phyloP scores from a whole-genome alignment of 2,113 vertebrate species.

The Hyperopisus bebe region DNA sequence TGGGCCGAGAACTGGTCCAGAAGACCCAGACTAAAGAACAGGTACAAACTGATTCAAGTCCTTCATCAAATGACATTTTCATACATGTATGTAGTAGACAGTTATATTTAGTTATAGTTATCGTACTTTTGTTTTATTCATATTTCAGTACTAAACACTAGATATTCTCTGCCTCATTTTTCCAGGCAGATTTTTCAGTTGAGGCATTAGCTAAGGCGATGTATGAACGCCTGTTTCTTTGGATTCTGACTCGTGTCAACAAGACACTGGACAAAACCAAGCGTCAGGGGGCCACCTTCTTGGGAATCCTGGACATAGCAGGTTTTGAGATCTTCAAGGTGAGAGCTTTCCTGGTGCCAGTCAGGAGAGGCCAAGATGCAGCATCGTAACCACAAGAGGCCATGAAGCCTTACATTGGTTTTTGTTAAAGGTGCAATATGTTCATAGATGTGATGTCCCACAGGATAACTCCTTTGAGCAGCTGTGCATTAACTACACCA shows the following conservation, averaged over 20 bases:
- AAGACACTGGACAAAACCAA: slow-evolving; percentile 95
- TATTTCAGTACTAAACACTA: neutral
- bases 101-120: neutral
- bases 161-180: neutral
- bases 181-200: slow-evolving; percentile 82
- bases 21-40: slow-evolving; percentile 97
- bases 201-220: slow-evolving; percentile 92
- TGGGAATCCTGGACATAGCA: slow-evolving; percentile 94
- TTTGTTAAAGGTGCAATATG: neutral
- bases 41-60: slow-evolving; percentile 51
- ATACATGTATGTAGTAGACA: neutral
- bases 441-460: neutral
- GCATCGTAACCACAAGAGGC: neutral
- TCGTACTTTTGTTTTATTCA: neutral
- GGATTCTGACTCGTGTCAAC: slow-evolving; percentile 85
- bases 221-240: slow-evolving; percentile 87
- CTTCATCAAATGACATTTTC: neutral
- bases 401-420: neutral
- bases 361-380: neutral
- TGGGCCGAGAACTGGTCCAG: slow-evolving; percentile 88
- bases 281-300: slow-evolving; percentile 81
- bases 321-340: slow-evolving; percentile 98
- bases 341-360: neutral
- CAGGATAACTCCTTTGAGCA: slow-evolving; percentile 97
- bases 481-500: neutral